These are phyloP conservation scores for Chaetoderma sp. DNA, from an alignment of 2,888 invertebrate species.

Conservation along the genomic window DNA sequence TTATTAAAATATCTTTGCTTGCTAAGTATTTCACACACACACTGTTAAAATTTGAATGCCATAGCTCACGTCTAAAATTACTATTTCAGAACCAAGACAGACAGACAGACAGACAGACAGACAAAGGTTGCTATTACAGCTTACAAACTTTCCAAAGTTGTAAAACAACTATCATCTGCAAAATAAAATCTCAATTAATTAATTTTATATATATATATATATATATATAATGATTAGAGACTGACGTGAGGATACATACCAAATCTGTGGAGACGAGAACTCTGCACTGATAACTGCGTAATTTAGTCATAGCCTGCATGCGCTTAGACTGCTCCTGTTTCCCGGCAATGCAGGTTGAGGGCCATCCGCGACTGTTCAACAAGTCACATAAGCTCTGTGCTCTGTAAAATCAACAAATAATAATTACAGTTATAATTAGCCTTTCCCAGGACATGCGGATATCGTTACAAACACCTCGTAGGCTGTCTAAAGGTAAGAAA, in stretches of 20 bases:
- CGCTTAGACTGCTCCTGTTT: slow-evolving; percentile 84
- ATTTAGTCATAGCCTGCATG: slow-evolving; percentile 79
- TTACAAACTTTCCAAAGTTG: too few species aligned
- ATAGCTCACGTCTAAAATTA: too few species aligned
- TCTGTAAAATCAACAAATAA: slow-evolving; percentile 70
- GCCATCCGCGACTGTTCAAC: slow-evolving; percentile 81
- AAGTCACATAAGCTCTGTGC: slow-evolving; percentile 83
- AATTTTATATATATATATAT: neutral
- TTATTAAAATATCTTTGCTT: too few species aligned
- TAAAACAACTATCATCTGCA: too few species aligned
- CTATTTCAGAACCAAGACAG: too few species aligned
- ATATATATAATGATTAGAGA: neutral
- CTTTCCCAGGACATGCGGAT: neutral
- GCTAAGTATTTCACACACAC: too few species aligned
- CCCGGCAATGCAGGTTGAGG: slow-evolving; percentile 82
- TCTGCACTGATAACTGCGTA: slow-evolving; percentile 85
- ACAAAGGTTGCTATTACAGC: too few species aligned
- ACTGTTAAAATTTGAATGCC: too few species aligned
- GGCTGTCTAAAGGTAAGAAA: too few species aligned
- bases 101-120: too few species aligned
- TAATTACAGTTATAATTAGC: neutral
- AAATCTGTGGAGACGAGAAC: slow-evolving; percentile 88
- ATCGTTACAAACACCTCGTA: too few species aligned
- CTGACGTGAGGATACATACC: slow-evolving; percentile 51
- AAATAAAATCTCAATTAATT: neutral